Conservation (phyloP, 2,888 invertebrate genomes). For the Watsonalla cultraria region DNA sequence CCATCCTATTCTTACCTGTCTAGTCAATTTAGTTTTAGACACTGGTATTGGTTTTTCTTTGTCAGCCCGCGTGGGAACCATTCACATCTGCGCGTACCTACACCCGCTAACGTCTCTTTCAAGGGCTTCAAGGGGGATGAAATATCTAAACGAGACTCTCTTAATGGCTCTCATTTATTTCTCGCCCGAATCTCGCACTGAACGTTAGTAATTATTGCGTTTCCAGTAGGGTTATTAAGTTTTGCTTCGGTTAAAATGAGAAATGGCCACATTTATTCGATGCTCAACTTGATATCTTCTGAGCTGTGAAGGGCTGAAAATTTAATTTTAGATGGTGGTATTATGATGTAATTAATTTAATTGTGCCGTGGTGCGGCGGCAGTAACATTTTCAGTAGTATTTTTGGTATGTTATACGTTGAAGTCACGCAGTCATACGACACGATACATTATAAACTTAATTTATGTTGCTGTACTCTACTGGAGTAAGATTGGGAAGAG, state of each 20-base stretch:
- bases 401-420: slow-evolving; percentile 10
- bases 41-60: slow-evolving; percentile 36
- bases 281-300: slow-evolving; percentile 71
- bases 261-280: slow-evolving; percentile 71
- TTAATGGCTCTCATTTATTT: slow-evolving; percentile 76
- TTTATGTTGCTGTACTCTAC: neutral
- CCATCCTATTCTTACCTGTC: too few species aligned
- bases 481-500: too few species aligned
- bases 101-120: slow-evolving; percentile 69
- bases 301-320: slow-evolving; percentile 60
- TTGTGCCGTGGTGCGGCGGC: slow-evolving; percentile 36
- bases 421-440: slow-evolving; percentile 3
- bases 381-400: slow-evolving; percentile 14
- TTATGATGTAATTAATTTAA: slow-evolving; percentile 68
- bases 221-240: slow-evolving; percentile 76
- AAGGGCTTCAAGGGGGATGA: slow-evolving; percentile 68
- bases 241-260: slow-evolving; percentile 75
- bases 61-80: slow-evolving; percentile 62
- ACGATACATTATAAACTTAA: neutral
- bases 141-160: slow-evolving; percentile 75
- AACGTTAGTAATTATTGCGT: slow-evolving; percentile 74
- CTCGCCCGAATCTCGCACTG: slow-evolving; percentile 72
- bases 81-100: slow-evolving; percentile 41
- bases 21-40: neutral
- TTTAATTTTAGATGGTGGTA: slow-evolving; percentile 68